Base-by-base conservation (phyloP, 2,888 invertebrate genomes). In the Agrenia bidenticulata region DNA sequence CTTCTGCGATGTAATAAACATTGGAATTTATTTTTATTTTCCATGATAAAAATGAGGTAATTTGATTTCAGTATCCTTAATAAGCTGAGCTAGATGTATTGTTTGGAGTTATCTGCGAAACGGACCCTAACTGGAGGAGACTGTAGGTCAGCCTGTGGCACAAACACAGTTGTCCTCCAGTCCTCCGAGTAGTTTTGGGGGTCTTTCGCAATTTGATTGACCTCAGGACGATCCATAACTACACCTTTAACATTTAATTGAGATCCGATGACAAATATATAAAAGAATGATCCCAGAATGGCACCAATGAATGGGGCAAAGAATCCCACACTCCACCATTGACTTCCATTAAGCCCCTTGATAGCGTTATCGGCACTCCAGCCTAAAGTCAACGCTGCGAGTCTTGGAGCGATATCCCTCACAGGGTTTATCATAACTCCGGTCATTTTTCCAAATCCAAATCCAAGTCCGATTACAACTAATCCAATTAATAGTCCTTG, bases 371-470 rank as follows among this genome's bases (percentile, higher is more conserved):
- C 77, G 4, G 67, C 45, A 4, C 82, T 82, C 81, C 82, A 84
- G 11, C 83, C 84, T 15, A 81, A 80, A 1, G 82, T 73, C n/a
- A 79, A 74, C 0, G 82, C 81, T 77, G 85, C 83, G 17, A 84
- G 74, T 61, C 85, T 77, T 0, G 85, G 85, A 0, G 80, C 78
- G 17, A 85, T 78, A 77, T 85, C 85, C 64, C 85, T 77, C 21
- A 85, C 85, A 1, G 85, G 85, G 77, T 85, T 85, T 70, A 85
- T 23, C 32, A 54, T 57, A 2, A 53, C 17, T 1, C 57, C 64
- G 19, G 42, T 27, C n/a, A 37, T 57, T 15, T n/a, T 17, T 2
- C 57, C 57, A 23, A 41, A 57, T 7, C 37, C 11, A 17, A 41
- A 41, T 4, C 57, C 41, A 19, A 57, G 17, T 19, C 57, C 57